A percentile compares a stretch with the other conserved stretches of the same genome.
Evolutionary conservation across 2,797 vertebrate genomes (phyloP).

Genomic region (Sciurus vulgaris): DNA sequence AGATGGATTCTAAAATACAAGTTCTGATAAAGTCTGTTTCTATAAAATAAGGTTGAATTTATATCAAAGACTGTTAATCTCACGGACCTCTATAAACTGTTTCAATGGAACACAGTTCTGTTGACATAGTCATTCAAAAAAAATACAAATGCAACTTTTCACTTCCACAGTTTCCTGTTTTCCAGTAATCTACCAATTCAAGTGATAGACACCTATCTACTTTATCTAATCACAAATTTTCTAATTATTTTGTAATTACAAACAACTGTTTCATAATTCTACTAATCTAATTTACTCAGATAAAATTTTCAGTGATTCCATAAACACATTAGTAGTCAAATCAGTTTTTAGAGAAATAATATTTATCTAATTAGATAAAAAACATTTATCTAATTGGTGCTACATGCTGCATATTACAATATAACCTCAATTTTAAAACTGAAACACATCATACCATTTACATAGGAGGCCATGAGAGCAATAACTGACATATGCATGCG

Average conservation of each 20-base stretch:
- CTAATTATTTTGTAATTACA: slow-evolving; percentile 44
- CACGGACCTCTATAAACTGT: background rate
- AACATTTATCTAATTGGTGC: slow-evolving; percentile 44
- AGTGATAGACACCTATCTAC: slow-evolving; percentile 20
- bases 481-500: slow-evolving; percentile 23
- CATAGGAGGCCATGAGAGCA: slow-evolving; percentile 59
- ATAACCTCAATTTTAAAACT: slow-evolving; percentile 56
- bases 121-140: background rate
- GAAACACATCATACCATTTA: slow-evolving; percentile 61
- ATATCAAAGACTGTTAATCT: slow-evolving; percentile 54
- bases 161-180: slow-evolving; percentile 57
- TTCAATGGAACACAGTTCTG: slow-evolving; percentile 54
- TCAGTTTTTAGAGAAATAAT: background rate
- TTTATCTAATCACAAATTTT: slow-evolving; percentile 53
- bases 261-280: slow-evolving; percentile 42
- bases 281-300: slow-evolving; percentile 54
- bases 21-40: slow-evolving; percentile 51
- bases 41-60: slow-evolving; percentile 51
- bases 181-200: slow-evolving; percentile 8
- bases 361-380: slow-evolving; percentile 22
- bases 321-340: slow-evolving; percentile 57
- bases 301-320: slow-evolving; percentile 11
- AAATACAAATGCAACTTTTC: slow-evolving; percentile 13
- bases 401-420: slow-evolving; percentile 26
- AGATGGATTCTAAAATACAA: slow-evolving; percentile 65